These are phyloP conservation scores for Percopsis omiscomaycus DNA, from an alignment of 2,797 vertebrate species.

Conservation along the genomic window DNA sequence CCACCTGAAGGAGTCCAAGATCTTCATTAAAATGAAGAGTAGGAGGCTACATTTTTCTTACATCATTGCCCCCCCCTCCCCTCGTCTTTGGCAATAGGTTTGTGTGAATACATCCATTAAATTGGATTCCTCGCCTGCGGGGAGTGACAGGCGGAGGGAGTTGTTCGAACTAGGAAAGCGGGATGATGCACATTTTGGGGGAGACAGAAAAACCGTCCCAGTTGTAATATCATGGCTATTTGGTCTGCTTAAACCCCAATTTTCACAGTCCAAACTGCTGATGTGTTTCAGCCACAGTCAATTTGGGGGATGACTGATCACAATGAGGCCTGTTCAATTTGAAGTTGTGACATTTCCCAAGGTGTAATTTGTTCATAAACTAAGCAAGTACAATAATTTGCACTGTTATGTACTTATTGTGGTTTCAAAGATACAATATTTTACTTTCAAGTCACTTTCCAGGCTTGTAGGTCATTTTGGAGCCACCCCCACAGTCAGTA, in stretches of 20 bases:
- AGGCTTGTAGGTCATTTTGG: constrained; percentile 36
- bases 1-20: constrained; percentile 61
- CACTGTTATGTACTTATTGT: constrained; percentile 28
- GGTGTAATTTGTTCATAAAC: constrained; percentile 41
- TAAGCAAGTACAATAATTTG: constrained; percentile 46
- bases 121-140: constrained; percentile 75
- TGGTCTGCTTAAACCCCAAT: constrained; percentile 67
- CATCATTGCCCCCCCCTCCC: constrained; percentile 45
- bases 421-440: not conserved
- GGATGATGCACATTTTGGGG: constrained; percentile 64
- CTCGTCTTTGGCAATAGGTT: constrained; percentile 65
- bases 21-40: constrained; percentile 69
- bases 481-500: too few species aligned
- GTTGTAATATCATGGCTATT: constrained; percentile 68
- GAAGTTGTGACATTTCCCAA: constrained; percentile 28
- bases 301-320: constrained; percentile 64
- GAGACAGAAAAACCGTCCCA: constrained; percentile 54
- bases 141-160: constrained; percentile 63
- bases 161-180: constrained; percentile 60
- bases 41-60: constrained; percentile 52
- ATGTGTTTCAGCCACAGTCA: constrained; percentile 71
- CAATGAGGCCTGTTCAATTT: constrained; percentile 47
- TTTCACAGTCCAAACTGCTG: constrained; percentile 59
- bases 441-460: constrained; percentile 1
- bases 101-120: constrained; percentile 77